Evolutionary conservation across 64 coral and sea anemone genomes (phyloP).

Genomic region (Anthopleura sola): DNA sequence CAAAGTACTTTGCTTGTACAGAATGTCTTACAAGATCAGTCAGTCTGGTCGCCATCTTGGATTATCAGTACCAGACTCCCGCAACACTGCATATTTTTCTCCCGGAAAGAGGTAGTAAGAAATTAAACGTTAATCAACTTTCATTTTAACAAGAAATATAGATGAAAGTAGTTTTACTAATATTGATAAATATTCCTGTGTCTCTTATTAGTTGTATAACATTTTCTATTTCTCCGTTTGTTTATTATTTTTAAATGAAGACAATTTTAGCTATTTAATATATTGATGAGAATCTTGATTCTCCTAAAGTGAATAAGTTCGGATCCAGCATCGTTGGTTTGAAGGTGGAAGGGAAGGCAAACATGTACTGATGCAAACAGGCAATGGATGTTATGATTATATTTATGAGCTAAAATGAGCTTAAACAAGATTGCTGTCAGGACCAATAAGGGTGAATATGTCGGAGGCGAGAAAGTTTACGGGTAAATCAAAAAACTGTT

Average conservation of each 20-base stretch:
- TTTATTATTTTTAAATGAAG: background rate
- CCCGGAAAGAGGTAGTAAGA: slow-evolving; percentile 9
- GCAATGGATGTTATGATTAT: background rate
- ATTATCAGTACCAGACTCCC: background rate
- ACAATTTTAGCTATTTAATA: background rate
- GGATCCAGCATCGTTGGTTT: background rate
- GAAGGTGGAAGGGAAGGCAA: background rate
- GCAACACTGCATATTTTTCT: background rate
- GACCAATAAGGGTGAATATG: slow-evolving; percentile 79
- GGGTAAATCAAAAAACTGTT: slow-evolving; percentile 24
- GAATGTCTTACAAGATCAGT: background rate
- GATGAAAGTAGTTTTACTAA: background rate
- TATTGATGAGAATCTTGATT: background rate
- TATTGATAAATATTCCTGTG: background rate
- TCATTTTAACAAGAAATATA: background rate
- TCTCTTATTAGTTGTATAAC: background rate
- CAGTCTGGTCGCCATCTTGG: slow-evolving; percentile 3
- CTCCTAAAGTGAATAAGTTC: background rate
- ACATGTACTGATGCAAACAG: no score
- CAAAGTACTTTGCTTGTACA: background rate
- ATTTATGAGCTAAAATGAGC: slow-evolving; percentile 38
- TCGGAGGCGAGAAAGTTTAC: slow-evolving; percentile 74
- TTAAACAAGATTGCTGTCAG: slow-evolving; percentile 68
- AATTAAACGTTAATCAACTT: background rate
- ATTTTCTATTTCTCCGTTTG: background rate